phyloP scores from a whole-genome alignment of 2,888 invertebrate genomes.

The Ernsta delagoae region DNA sequence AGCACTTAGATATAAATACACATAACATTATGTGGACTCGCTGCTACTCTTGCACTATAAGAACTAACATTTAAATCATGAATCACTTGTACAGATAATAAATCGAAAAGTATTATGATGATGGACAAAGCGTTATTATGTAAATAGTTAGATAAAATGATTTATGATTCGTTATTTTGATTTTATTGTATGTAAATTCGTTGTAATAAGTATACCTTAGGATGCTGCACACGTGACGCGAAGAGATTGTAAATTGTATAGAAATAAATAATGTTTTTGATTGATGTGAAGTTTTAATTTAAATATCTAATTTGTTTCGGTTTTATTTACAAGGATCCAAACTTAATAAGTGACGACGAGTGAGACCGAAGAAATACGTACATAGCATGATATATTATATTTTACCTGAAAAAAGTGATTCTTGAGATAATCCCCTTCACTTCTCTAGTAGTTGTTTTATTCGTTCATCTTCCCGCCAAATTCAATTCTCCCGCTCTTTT shows the following conservation, averaged over 20 bases:
- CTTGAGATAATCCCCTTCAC: too few species aligned
- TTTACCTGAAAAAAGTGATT: too few species aligned
- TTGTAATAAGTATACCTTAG: constrained; percentile 59
- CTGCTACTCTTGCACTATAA: constrained; percentile 13
- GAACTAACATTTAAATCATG: constrained; percentile 5
- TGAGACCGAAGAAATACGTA: too few species aligned
- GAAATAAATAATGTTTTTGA: constrained; percentile 78
- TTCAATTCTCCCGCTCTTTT: constrained; percentile 11
- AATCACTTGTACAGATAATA: constrained; percentile 30
- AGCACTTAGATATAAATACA: constrained; percentile 15
- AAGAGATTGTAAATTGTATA: constrained; percentile 71
- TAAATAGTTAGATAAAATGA: constrained; percentile 54
- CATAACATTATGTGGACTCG: constrained; percentile 1
- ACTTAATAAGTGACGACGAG: too few species aligned
- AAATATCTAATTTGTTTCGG: not conserved
- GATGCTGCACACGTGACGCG: constrained; percentile 67
- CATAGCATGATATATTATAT: too few species aligned
- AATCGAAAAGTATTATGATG: constrained; percentile 19
- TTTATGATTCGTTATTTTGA: constrained; percentile 40
- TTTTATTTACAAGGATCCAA: not conserved
- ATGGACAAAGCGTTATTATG: constrained; percentile 45
- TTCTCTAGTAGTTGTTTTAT: too few species aligned
- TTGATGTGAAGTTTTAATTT: constrained; percentile 54
- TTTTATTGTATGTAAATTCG: constrained; percentile 57
- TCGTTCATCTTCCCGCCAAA: not conserved